Evolutionary conservation across 2,113 vertebrate species (phyloP), one percentile per base, ranked within the genome.

Genomic region (Xiphorhynchus elegans): DNA sequence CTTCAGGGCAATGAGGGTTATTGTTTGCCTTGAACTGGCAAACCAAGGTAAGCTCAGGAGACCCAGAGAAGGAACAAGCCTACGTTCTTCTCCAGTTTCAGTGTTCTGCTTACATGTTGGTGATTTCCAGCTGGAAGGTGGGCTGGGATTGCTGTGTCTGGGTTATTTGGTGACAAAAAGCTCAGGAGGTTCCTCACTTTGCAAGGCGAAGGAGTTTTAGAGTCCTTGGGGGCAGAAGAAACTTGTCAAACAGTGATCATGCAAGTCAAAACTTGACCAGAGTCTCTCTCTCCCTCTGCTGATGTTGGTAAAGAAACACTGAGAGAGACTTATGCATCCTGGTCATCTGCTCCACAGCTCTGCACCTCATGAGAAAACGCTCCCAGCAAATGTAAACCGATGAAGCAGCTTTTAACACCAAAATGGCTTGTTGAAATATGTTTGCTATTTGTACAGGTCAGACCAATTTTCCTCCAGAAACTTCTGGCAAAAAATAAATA

Each of bases 221-320:
- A 68, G 2, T 26, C 46, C 55, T 18, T 29, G 39, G 28, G 7
- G 31, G 40, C 70, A 73, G 50, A 42, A 81, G 50, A n/a, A 66
- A 26, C 29, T 40, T 64, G 19, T 33, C 44, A 19, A 49, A 53
- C 13, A 47, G 44, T 23, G 25, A 47, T 13, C 56, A 33, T 1
- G 13, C 9, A 49, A 63, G 33, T 6, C 40, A 39, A 87, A 73
- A 52, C 44, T 8, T 17, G 63, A 40, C 33, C 55, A 37, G 11
- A 55, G 26, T 12, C 67, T n/a, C 35, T 44, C 44, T n/a, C 35
- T 44, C 44, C 39, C 17, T 58, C 52, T 69, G 37, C 31, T 47
- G 24, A 18, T 0, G 1, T 42, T 33, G 1, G 1, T 31, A 11
- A 69, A 42, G 28, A 39, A 78, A 64, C 13, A 53, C 29, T 16